These are phyloP conservation scores for Protobothrops mucrosquamatus DNA, from an alignment of 2,113 vertebrate genomes.

Conservation along the genomic window DNA sequence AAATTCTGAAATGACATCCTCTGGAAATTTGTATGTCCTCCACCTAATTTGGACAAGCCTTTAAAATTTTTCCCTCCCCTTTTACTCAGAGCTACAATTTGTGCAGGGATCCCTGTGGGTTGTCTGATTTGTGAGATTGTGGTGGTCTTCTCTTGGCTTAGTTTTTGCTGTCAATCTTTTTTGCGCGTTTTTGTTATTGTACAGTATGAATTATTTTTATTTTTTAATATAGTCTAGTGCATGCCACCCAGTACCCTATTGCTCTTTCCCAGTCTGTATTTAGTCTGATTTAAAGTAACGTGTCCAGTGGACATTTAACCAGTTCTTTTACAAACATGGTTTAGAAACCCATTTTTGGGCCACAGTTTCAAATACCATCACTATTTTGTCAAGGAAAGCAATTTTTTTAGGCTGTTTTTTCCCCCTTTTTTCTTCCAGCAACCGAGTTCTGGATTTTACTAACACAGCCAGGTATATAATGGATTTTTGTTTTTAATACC, in stretches of 20 bases:
- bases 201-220: no score
- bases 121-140: no score
- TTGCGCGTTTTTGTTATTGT: no score
- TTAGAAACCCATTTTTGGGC: neutral
- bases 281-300: neutral
- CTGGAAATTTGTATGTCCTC: no score
- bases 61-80: no score
- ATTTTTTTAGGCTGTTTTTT: neutral
- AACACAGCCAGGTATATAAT: slow-evolving; percentile 27
- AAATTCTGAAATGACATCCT: no score
- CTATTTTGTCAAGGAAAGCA: slow-evolving; percentile 18
- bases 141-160: no score
- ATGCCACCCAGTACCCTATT: neutral
- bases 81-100: no score
- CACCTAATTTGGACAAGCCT: no score
- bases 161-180: no score
- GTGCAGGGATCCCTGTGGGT: no score
- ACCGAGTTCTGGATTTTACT: slow-evolving; percentile 29
- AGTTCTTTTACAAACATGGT: neutral
- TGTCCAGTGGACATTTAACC: neutral
- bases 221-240: no score
- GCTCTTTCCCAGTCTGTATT: neutral
- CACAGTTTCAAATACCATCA: neutral
- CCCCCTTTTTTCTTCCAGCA: neutral
- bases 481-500: neutral